Evolutionary conservation across 2,888 invertebrate genomes (phyloP).

Genomic region (Eristalis arbustorum): DNA sequence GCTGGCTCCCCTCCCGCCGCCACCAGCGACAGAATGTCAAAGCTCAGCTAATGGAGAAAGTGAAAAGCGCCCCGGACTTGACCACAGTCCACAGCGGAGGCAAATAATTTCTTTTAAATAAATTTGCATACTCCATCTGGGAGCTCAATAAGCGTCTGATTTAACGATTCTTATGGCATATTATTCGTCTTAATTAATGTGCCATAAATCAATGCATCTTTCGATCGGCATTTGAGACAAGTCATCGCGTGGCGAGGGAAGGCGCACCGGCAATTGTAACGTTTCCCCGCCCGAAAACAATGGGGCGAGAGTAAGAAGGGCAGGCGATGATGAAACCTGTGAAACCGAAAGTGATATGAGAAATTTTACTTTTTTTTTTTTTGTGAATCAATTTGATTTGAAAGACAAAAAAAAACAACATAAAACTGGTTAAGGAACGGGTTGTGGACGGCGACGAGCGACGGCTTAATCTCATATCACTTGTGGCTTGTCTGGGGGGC

Average conservation of each 20-base stretch:
- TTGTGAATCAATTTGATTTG: not conserved
- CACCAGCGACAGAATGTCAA: not conserved
- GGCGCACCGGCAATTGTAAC: not conserved
- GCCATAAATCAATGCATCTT: slow-evolving; percentile 9
- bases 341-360: slow-evolving; percentile 34
- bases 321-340: not conserved
- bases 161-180: not conserved
- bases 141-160: not conserved
- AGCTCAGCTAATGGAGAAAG: not conserved
- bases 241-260: not conserved
- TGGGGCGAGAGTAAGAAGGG: not conserved
- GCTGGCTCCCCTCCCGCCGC: not conserved
- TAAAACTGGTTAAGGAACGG: slow-evolving; percentile 4
- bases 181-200: slow-evolving; percentile 9
- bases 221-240: not conserved
- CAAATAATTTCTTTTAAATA: not conserved
- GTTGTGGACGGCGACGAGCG: not conserved
- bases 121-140: slow-evolving; percentile 2
- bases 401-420: not conserved
- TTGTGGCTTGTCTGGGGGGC: not conserved
- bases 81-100: not conserved
- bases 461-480: not conserved
- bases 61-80: not conserved
- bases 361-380: not conserved
- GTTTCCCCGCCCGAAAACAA: not conserved